These are phyloP conservation scores for Caenorhabditis plicata DNA, from an alignment of 2,888 invertebrate species.

Conservation along the genomic window DNA sequence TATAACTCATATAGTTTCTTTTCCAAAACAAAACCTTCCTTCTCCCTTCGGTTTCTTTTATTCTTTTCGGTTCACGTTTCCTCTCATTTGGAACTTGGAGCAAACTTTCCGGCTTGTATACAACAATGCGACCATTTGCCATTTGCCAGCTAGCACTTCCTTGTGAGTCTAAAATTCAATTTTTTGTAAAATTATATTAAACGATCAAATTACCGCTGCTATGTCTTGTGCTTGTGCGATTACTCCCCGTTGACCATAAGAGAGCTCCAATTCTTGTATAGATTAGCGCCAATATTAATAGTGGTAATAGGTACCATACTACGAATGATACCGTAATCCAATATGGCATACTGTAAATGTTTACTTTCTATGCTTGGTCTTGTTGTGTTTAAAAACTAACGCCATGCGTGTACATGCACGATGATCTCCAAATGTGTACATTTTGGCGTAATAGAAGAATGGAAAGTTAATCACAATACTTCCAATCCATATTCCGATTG, in stretches of 20 bases:
- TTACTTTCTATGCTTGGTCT: not conserved
- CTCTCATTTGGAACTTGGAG: conserved; percentile 34
- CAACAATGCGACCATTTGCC: conserved; percentile 39
- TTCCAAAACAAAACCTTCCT: conserved; percentile 32
- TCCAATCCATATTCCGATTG: conserved; percentile 47
- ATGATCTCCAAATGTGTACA: conserved; percentile 17
- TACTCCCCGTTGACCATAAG: conserved; percentile 72
- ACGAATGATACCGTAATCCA: conserved; percentile 75
- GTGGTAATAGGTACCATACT: conserved; percentile 80
- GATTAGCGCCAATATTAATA: conserved; percentile 77
- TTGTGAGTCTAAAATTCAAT: conserved; percentile 29
- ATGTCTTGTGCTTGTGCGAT: conserved; percentile 28
- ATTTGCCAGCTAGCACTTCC: conserved; percentile 39
- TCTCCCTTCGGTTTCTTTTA: conserved; percentile 35
- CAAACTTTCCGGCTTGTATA: conserved; percentile 42
- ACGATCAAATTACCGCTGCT: conserved; percentile 22
- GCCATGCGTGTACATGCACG: conserved; percentile 28
- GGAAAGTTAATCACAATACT: conserved; percentile 39
- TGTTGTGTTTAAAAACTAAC: conserved; percentile 4
- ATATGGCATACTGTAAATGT: conserved; percentile 23
- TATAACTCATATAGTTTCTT: no score
- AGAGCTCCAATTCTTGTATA: conserved; percentile 83
- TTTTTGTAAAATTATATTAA: not conserved
- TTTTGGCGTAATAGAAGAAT: conserved; percentile 44
- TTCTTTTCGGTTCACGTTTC: conserved; percentile 11